A percentile compares a stretch with the other conserved stretches of the same genome.
phyloP scores from a whole-genome alignment of 2,888 invertebrate species.

The Stratiomys singularior region DNA sequence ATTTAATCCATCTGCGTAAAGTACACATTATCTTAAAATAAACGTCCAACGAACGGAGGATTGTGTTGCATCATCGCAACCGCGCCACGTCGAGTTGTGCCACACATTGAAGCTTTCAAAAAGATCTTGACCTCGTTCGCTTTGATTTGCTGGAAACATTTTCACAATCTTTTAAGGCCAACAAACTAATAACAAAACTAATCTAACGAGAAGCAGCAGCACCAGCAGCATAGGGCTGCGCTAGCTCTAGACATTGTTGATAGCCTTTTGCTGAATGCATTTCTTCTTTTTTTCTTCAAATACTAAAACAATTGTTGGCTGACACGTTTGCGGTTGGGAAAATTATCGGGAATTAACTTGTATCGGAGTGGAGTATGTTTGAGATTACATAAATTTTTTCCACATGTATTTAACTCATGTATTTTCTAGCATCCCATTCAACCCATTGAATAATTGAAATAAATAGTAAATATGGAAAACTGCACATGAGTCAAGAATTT shows the following conservation, averaged over 20 bases:
- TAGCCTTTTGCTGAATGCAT: neutral
- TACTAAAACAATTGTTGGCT: too few species aligned
- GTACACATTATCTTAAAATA: slow-evolving; percentile 27
- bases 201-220: slow-evolving; percentile 17
- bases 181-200: slow-evolving; percentile 24
- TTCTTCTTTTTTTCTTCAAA: too few species aligned
- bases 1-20: neutral
- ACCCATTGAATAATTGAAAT: too few species aligned
- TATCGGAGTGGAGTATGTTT: too few species aligned
- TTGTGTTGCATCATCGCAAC: slow-evolving; percentile 31
- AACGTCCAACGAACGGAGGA: slow-evolving; percentile 4
- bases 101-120: slow-evolving; percentile 32
- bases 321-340: too few species aligned
- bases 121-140: slow-evolving; percentile 45
- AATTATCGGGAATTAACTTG: too few species aligned
- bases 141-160: slow-evolving; percentile 40
- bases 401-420: too few species aligned
- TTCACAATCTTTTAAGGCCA: slow-evolving; percentile 42
- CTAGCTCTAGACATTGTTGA: neutral
- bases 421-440: too few species aligned
- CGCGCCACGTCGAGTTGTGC: slow-evolving; percentile 32
- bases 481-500: too few species aligned
- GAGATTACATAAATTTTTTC: too few species aligned
- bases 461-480: too few species aligned
- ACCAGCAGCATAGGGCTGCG: slow-evolving; percentile 16